Base-by-base conservation (phyloP, 2,113 vertebrate species). In the Marmota flaviventris region DNA sequence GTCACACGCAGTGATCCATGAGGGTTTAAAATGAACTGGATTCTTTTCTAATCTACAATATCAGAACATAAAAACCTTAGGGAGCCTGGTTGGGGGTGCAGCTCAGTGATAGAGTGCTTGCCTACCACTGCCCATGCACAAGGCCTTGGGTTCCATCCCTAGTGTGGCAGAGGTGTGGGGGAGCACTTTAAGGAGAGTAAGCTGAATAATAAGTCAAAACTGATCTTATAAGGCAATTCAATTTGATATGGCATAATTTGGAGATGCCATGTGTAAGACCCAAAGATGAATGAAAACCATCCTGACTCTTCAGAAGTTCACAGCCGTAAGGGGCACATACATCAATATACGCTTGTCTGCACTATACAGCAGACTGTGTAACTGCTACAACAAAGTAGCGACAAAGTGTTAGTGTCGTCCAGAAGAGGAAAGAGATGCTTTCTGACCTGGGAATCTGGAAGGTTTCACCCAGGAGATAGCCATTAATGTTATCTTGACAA, bases 21-120 rank as follows among this genome's bases (percentile, higher is more conserved):
- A 53, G 56, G 56, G 14, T 75, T 76, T 42, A 75, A 67, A 61
- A 91, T 70, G 88, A 78, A 58, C 17, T 78, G n/a, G 61, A 29
- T 69, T 45, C 53, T 37, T 56, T 82, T 32, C 67, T 56, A 45
- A 73, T 94, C 90, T 95, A 58, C n/a, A 91, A 63, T 88, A 63
- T 90, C 51, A 75, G 81, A 32, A 51, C 25, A 45, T 65, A 79
- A 76, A 92, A 93, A 70, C 27, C 22, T 42, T 63, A 67, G 77
- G 83, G 75, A 63, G 29, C 8, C 22, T 29, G 32, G 20, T 14
- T 37, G 24, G 22, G 20, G 37, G 32, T 13, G 13, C 12, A 72
- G 16, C 37, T 82, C 13, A n/a, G 8, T 61, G 29, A 9, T 34
- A 63, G 86, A 13, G 48, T 14, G 48, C 27, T 18, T 29, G 8